Percentiles rank a stretch among this genome's conserved stretches.
These are phyloP conservation scores for Leucopsar rothschildi DNA, from an alignment of 2,113 vertebrate species.

Conservation along the genomic window DNA sequence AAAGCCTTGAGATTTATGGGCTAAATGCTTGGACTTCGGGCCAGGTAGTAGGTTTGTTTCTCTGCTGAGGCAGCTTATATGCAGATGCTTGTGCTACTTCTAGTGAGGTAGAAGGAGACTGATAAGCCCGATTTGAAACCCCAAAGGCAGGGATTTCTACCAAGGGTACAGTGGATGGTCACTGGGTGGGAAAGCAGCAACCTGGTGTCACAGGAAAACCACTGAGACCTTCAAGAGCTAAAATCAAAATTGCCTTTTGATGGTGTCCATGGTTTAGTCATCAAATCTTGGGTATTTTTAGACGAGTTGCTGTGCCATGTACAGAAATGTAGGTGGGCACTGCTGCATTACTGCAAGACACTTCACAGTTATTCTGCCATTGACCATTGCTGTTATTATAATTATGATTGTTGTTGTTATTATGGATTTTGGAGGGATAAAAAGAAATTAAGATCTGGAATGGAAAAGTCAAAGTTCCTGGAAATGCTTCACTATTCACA, in stretches of 20 bases:
- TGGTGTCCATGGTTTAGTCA: not conserved
- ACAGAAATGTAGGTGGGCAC: not conserved
- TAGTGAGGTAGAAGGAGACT: not conserved
- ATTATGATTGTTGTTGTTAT: not conserved
- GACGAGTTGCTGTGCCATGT: not conserved
- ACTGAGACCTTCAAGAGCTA: not conserved
- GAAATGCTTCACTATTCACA: not conserved
- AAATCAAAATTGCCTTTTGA: not conserved
- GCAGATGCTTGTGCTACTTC: not conserved
- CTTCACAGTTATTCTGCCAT: not conserved
- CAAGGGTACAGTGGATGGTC: not conserved
- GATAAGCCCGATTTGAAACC: not conserved
- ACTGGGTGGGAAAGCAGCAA: not conserved
- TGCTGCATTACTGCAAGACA: not conserved
- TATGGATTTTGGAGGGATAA: not conserved
- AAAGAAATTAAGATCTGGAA: not conserved
- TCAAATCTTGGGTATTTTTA: not conserved
- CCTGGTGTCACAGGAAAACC: not conserved
- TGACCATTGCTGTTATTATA: not conserved
- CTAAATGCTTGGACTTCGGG: constrained; percentile 34
- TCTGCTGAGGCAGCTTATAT: not conserved
- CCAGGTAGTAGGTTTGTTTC: not conserved
- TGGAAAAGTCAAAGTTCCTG: constrained; percentile 8
- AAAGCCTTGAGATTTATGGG: constrained; percentile 45
- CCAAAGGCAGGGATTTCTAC: not conserved